These are phyloP conservation scores for Carapus acus DNA, from an alignment of 2,797 vertebrate species.

Conservation along the genomic window DNA sequence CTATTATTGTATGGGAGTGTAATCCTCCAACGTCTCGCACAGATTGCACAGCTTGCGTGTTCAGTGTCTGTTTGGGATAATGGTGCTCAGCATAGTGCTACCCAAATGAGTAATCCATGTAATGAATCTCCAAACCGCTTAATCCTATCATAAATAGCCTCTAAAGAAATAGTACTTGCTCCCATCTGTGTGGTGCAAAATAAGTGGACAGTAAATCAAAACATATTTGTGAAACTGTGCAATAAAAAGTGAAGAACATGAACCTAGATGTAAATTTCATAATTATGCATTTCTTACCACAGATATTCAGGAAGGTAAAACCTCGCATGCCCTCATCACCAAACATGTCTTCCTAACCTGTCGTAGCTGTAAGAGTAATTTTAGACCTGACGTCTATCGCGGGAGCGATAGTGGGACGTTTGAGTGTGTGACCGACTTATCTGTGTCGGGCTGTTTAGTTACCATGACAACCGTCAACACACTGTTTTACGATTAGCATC, in stretches of 20 bases:
- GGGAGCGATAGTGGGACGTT: slow-evolving; percentile 33
- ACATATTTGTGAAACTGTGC: too few species aligned
- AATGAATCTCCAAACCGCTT: slow-evolving; percentile 21
- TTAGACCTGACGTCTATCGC: slow-evolving; percentile 48
- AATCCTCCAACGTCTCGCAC: slow-evolving; percentile 26
- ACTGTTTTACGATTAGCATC: background rate
- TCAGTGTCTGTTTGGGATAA: slow-evolving; percentile 1
- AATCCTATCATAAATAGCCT: slow-evolving; percentile 28
- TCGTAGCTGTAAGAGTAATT: slow-evolving; percentile 49
- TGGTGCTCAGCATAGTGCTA: background rate
- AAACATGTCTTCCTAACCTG: slow-evolving; percentile 42
- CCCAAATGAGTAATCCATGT: slow-evolving; percentile 30
- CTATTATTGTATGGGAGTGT: too few species aligned
- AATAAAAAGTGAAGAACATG: too few species aligned
- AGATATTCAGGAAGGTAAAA: slow-evolving; percentile 8
- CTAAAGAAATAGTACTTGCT: background rate
- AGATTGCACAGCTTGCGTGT: slow-evolving; percentile 6
- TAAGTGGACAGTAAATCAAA: too few species aligned
- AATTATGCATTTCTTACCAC: slow-evolving; percentile 11
- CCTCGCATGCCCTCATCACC: slow-evolving; percentile 42
- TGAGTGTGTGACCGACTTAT: slow-evolving; percentile 57
- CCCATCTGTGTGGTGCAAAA: too few species aligned
- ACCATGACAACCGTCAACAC: slow-evolving; percentile 28
- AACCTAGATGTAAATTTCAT: too few species aligned
- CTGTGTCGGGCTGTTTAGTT: slow-evolving; percentile 50